Conservation (phyloP, 2,888 invertebrate species). For the Gnatocerus cornutus region DNA sequence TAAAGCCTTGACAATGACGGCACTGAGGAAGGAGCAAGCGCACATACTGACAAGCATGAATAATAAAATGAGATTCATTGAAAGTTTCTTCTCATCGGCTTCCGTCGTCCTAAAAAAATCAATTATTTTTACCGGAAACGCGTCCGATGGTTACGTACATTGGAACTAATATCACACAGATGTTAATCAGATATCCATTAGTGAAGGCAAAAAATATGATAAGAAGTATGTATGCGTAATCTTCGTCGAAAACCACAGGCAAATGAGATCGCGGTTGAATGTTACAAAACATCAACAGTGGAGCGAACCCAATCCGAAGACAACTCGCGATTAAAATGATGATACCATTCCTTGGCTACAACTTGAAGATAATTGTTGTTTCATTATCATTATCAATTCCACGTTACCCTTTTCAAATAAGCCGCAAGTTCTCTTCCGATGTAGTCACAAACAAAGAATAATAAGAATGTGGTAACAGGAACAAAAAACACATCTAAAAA, state of each 20-base stretch:
- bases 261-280: slow-evolving; percentile 84
- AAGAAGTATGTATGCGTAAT: slow-evolving; percentile 84
- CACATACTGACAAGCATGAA: slow-evolving; percentile 39
- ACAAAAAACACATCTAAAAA: slow-evolving; percentile 60
- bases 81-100: slow-evolving; percentile 26
- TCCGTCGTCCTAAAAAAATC: slow-evolving; percentile 32
- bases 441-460: slow-evolving; percentile 56
- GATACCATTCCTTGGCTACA: slow-evolving; percentile 80
- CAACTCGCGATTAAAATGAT: slow-evolving; percentile 78
- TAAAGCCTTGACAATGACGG: slow-evolving; percentile 26
- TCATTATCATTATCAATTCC: neutral
- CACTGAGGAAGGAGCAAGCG: slow-evolving; percentile 33
- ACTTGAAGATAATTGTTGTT: slow-evolving; percentile 54
- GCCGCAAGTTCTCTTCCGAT: slow-evolving; percentile 58
- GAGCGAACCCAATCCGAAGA: slow-evolving; percentile 81
- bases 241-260: slow-evolving; percentile 84
- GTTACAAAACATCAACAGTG: slow-evolving; percentile 90
- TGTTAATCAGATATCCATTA: slow-evolving; percentile 92
- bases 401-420: slow-evolving; percentile 55
- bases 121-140: slow-evolving; percentile 12
- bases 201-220: slow-evolving; percentile 85
- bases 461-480: slow-evolving; percentile 58
- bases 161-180: slow-evolving; percentile 87
- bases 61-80: slow-evolving; percentile 35
- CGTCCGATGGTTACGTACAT: slow-evolving; percentile 73